These are phyloP conservation scores for Operophtera brumata DNA, from an alignment of 2,888 invertebrate genomes.

Conservation along the genomic window DNA sequence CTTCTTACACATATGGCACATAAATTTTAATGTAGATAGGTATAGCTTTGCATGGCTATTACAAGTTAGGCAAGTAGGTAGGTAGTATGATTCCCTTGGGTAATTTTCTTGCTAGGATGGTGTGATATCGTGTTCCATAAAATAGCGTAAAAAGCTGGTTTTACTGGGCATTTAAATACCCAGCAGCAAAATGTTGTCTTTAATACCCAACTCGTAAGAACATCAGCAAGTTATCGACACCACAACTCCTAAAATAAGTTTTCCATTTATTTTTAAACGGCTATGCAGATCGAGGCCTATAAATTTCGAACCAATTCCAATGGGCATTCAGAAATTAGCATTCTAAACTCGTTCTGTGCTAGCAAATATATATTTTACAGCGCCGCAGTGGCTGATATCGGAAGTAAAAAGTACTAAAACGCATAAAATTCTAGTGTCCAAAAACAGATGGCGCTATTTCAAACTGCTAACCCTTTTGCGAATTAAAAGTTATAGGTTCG, in stretches of 20 bases:
- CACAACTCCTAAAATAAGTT: slow-evolving; percentile 17
- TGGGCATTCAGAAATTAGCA: slow-evolving; percentile 37
- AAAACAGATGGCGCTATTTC: slow-evolving; percentile 62
- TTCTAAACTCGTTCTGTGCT: slow-evolving; percentile 29
- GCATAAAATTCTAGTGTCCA: slow-evolving; percentile 40
- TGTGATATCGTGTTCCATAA: not conserved
- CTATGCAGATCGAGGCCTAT: slow-evolving; percentile 29
- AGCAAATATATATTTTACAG: slow-evolving; percentile 43
- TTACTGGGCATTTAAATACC: slow-evolving; percentile 2
- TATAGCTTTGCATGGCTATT: too few species aligned
- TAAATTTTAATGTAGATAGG: too few species aligned
- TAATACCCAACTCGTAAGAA: slow-evolving; percentile 9
- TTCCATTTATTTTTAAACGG: slow-evolving; percentile 27
- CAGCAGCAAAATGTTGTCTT: not conserved
- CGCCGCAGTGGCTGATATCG: slow-evolving; percentile 44
- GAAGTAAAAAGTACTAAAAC: slow-evolving; percentile 60
- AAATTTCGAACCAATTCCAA: slow-evolving; percentile 30
- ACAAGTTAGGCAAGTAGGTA: too few species aligned
- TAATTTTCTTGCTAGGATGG: not conserved
- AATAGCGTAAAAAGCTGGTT: slow-evolving; percentile 7
- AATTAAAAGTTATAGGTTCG: slow-evolving; percentile 54
- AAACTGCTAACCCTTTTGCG: slow-evolving; percentile 43
- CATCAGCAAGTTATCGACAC: slow-evolving; percentile 13
- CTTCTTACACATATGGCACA: too few species aligned
- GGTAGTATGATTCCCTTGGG: too few species aligned